Conservation (phyloP, 1,140 invertebrate species). For the Pseudomyrmex flavicornis region DNA sequence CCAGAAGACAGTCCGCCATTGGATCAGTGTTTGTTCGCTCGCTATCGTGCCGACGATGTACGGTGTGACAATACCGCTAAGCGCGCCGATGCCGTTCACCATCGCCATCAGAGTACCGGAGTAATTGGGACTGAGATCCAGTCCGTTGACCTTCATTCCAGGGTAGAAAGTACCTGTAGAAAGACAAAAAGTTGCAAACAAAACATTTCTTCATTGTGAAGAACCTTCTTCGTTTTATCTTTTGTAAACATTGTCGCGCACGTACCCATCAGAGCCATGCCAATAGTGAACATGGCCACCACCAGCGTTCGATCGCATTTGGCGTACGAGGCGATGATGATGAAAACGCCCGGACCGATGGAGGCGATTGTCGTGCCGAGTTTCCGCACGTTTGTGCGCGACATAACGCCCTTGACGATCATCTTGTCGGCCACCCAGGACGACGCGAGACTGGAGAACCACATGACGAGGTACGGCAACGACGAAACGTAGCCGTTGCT, state of each 20-base stretch:
- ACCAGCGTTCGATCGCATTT: constrained; percentile 87
- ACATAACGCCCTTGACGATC: constrained; percentile 85
- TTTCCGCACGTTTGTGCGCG: constrained; percentile 87
- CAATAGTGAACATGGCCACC: constrained; percentile 89
- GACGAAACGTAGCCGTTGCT: constrained; percentile 87
- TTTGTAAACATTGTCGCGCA: background rate
- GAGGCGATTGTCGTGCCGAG: constrained; percentile 87
- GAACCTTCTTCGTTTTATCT: background rate
- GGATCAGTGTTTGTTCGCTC: constrained; percentile 86
- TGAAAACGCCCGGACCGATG: constrained; percentile 86
- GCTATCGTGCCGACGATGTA: constrained; percentile 85
- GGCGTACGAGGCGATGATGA: constrained; percentile 87
- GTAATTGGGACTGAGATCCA: constrained; percentile 92
- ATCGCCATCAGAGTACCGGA: constrained; percentile 92
- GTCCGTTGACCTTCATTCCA: constrained; percentile 90
- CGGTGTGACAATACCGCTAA: constrained; percentile 90
- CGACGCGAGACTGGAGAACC: constrained; percentile 86
- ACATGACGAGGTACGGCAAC: constrained; percentile 88
- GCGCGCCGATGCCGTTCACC: constrained; percentile 91
- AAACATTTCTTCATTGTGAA: no score
- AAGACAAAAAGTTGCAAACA: no score
- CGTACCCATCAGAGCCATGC: constrained; percentile 89
- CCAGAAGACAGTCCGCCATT: constrained; percentile 95
- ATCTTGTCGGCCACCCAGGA: constrained; percentile 87
- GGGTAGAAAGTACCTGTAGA: constrained; percentile 86